Evolutionary conservation across 2,797 vertebrate genomes (phyloP).

Genomic region (Rallus crepitans): DNA sequence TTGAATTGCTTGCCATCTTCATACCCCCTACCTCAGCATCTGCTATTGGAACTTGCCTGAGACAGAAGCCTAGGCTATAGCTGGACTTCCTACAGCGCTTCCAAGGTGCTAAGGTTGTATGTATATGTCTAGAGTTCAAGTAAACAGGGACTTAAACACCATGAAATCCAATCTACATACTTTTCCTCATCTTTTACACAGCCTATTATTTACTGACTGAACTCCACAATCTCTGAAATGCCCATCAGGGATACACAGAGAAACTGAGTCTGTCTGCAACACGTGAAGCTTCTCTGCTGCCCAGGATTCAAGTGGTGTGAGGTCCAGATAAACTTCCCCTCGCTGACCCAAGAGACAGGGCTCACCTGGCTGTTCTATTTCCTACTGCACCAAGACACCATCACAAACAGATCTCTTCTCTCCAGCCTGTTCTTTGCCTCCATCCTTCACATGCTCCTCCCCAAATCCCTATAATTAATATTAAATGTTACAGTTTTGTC

Average conservation of each 20-base stretch:
- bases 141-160: not conserved
- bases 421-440: not conserved
- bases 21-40: not conserved
- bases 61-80: not conserved
- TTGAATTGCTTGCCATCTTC: not conserved
- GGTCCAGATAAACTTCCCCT: not conserved
- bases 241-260: not conserved
- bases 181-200: not conserved
- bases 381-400: not conserved
- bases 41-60: not conserved
- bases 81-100: not conserved
- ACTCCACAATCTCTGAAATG: not conserved
- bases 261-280: not conserved
- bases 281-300: not conserved
- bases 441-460: conserved; percentile 12
- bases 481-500: conserved; percentile 65
- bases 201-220: not conserved
- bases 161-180: not conserved
- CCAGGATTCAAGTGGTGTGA: not conserved
- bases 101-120: not conserved
- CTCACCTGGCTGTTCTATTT: not conserved
- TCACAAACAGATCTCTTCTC: not conserved
- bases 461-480: conserved; percentile 61
- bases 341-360: accelerated
- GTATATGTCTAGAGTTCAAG: not conserved